Evolutionary conservation across 2,797 vertebrate genomes (phyloP).

Genomic region (Pagetopsis macropterus): DNA sequence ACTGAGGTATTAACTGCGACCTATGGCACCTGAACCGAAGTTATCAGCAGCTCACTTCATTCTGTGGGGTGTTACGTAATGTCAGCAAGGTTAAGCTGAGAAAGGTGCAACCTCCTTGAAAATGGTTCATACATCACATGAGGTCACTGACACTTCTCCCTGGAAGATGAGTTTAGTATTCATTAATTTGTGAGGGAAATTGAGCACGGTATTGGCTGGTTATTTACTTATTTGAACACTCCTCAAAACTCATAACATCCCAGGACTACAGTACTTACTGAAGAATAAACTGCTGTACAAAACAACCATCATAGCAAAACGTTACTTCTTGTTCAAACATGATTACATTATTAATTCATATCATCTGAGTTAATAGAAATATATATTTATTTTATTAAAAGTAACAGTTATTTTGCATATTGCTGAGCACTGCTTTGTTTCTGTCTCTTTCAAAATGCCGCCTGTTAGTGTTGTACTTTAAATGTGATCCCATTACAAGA

Average conservation of each 20-base stretch:
- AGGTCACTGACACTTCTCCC: background rate
- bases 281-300: too few species aligned
- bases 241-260: background rate
- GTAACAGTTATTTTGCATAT: too few species aligned
- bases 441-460: too few species aligned
- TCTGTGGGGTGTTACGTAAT: constrained; percentile 53
- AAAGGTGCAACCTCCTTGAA: constrained; percentile 36
- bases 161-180: background rate
- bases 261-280: too few species aligned
- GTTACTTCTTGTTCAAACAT: too few species aligned
- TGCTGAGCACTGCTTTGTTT: too few species aligned
- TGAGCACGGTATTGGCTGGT: background rate
- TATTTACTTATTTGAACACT: background rate
- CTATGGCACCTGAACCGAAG: constrained; percentile 37
- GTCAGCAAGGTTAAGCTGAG: constrained; percentile 64
- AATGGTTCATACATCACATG: constrained; percentile 63
- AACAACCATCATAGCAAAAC: too few species aligned
- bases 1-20: constrained; percentile 43
- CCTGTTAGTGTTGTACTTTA: too few species aligned
- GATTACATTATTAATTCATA: too few species aligned
- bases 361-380: too few species aligned
- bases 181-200: background rate
- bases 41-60: constrained; percentile 62
- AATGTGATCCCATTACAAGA: too few species aligned
- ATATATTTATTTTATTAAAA: too few species aligned